Base-by-base conservation (phyloP, 1,140 invertebrate genomes). In the Heliconius himera region DNA sequence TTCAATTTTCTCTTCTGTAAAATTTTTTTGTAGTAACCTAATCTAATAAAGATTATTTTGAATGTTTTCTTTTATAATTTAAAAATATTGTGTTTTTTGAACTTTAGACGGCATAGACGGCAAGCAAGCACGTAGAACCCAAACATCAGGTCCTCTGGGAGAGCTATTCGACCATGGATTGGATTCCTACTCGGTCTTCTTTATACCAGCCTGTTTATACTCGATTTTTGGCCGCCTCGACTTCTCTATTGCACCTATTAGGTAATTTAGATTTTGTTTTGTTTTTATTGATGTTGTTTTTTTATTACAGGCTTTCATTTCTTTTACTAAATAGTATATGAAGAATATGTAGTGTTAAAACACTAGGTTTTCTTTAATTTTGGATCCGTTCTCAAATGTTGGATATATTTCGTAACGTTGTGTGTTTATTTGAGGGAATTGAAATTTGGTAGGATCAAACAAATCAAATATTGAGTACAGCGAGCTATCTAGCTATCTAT, bases 121-220 rank as follows among this genome's bases (percentile, higher is more conserved):
- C 2, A 99, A 99, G 93, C 99, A 99, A 95, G 99, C 99, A 0
- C 95, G 99, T 73, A 95, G 99, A 66, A 99, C 99, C 0, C 97
- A 97, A 71, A 97, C 98, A 0, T 98, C 97, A 70, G 97, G 98
- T 2, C 99, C 99, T 0, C 93, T 99, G 8, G 99, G 99, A 3
- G 99, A 99, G 95, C 94, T 99, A 11, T 99, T 99, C 93, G 99
- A 99, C 94, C 99, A 99, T 95, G 99, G 99, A 1, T 96, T 99
- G 83, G 99, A 99, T 94, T 99, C 99, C 3, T 99, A 98, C 96
- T 98, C 98, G 1, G 97, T 98, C 1, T 97, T 98, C 87, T 96
- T 99, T 83, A 98, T 99, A 81, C 98, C 99, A 1, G 96, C 97
- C 41, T 97, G 98, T 74, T 96, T 99, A 84, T 99, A 98, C 92